Conservation (phyloP, 2,888 invertebrate genomes). For the Orthosia gothica region DNA sequence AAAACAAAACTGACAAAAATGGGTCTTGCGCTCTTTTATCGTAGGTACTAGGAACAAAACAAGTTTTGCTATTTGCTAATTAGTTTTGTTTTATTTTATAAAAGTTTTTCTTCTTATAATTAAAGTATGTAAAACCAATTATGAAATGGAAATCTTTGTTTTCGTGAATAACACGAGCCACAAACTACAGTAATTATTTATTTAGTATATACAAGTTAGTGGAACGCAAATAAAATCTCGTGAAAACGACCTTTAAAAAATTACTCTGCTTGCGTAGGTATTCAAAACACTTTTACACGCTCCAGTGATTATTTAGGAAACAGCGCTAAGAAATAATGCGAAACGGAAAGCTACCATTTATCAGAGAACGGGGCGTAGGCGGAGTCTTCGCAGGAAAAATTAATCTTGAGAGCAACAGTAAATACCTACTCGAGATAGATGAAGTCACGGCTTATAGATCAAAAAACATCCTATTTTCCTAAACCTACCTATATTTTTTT, state of each 20-base stretch:
- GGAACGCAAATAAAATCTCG: neutral
- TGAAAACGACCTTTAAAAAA: constrained; percentile 21
- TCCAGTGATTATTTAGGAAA: constrained; percentile 26
- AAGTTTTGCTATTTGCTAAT: too few species aligned
- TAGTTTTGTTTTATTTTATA: too few species aligned
- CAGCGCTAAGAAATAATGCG: constrained; percentile 17
- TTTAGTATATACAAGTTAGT: neutral
- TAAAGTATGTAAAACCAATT: too few species aligned
- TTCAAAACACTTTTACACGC: constrained; percentile 27
- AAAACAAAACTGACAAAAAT: too few species aligned
- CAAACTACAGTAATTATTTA: too few species aligned
- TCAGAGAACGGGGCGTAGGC: constrained; percentile 38
- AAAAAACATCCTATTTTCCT: neutral
- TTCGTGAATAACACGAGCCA: too few species aligned
- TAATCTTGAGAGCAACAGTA: constrained; percentile 20
- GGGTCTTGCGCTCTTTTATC: too few species aligned
- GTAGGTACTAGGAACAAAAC: too few species aligned
- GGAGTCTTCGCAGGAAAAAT: constrained; percentile 38
- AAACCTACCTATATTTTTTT: too few species aligned
- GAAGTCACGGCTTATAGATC: constrained; percentile 22
- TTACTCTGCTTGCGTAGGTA: constrained; percentile 17
- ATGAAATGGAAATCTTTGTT: too few species aligned
- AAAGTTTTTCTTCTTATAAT: too few species aligned
- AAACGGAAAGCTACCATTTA: constrained; percentile 38
- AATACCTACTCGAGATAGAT: constrained; percentile 22